A percentile compares a stretch with the other conserved stretches of the same genome.
Conservation (phyloP, 2,113 vertebrate species). For the Arizona elegans region DNA sequence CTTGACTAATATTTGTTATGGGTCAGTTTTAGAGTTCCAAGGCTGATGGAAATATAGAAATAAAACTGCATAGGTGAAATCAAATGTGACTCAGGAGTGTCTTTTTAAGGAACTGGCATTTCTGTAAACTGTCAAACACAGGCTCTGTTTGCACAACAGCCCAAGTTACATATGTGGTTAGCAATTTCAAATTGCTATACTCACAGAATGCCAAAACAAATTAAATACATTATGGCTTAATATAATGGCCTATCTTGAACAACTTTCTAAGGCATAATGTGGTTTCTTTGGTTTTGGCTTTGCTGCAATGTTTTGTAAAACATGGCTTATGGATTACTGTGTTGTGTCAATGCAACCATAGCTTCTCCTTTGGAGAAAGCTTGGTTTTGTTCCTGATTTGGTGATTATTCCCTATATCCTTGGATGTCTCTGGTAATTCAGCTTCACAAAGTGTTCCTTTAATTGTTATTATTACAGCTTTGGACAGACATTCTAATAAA, state of each 20-base stretch:
- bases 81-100: background rate
- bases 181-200: background rate
- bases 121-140: constrained; percentile 31
- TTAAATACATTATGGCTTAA: background rate
- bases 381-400: constrained; percentile 43
- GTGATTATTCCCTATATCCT: constrained; percentile 59
- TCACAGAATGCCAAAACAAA: background rate
- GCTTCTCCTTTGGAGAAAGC: constrained; percentile 45
- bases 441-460: constrained; percentile 65
- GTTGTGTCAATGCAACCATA: background rate
- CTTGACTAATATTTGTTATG: background rate
- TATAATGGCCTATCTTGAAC: background rate
- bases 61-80: background rate
- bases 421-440: constrained; percentile 57
- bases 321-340: background rate
- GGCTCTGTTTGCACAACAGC: constrained; percentile 2
- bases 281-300: background rate
- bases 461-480: constrained; percentile 60
- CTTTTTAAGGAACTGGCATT: constrained; percentile 14
- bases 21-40: background rate
- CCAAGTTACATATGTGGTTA: background rate
- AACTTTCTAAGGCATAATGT: background rate
- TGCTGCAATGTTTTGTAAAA: background rate
- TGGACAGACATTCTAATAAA: constrained; percentile 63
- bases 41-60: background rate